Evolutionary conservation across 2,888 invertebrate species (phyloP), one percentile per base, ranked within the genome.

Genomic region (Microdon myrmicae): DNA sequence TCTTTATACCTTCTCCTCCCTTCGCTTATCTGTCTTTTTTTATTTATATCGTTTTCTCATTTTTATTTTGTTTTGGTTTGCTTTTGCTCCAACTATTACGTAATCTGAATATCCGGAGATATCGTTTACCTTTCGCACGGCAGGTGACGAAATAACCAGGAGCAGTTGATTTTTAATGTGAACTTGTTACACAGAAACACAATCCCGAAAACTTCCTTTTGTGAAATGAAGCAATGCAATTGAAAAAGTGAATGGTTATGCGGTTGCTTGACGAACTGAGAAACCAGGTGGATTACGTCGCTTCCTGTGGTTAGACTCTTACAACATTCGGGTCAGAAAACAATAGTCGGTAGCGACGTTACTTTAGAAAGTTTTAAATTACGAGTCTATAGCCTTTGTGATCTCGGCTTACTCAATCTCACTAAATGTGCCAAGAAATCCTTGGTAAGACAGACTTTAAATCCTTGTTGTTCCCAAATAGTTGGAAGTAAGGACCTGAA

Each of bases 311-410:
- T 16, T n/a, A 31, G 55, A 29, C 20, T 64, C 51, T 56, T 56
- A 45, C 51, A 64, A 64, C 20, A 32, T 10, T 35, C 10, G 7
- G 13, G 25, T n/a, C 19, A 64, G 58, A 58, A 64, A 64, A 64
- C 45, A 64, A 61, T 37, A 51, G 49, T 64, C 41, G 35, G 61
- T 56, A 51, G 43, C 43, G 47, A 64, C 56, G 58, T 47, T 53
- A 51, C 58, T 64, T 64, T 64, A 64, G 64, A 64, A 64, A 64
- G 64, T 64, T 58, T n/a, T n/a, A n/a, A n/a, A n/a, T n/a, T n/a
- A n/a, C n/a, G n/a, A n/a, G n/a, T n/a, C n/a, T n/a, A n/a, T n/a
- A n/a, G n/a, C n/a, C n/a, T n/a, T n/a, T n/a, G n/a, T n/a, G n/a
- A n/a, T n/a, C n/a, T n/a, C n/a, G n/a, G n/a, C n/a, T n/a, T n/a